These are phyloP conservation scores for Spheniscus mendiculus DNA, from an alignment of 2,113 vertebrate species.

Conservation along the genomic window DNA sequence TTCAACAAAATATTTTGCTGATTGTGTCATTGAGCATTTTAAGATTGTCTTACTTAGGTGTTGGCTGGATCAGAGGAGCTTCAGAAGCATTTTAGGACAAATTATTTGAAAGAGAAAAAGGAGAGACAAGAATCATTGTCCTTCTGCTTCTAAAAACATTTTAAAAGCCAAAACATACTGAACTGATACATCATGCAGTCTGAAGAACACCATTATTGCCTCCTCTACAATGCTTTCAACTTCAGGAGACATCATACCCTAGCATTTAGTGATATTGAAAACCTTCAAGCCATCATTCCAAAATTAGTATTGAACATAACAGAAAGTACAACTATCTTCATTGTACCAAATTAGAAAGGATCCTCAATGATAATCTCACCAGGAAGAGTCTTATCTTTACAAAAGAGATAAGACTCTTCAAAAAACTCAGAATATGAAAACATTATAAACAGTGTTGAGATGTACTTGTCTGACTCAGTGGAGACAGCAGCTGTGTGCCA, in stretches of 20 bases:
- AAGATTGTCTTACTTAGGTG: neutral
- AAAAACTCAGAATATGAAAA: neutral
- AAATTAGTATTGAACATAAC: neutral
- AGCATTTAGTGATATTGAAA: neutral
- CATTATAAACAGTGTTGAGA: neutral
- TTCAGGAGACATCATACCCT: neutral
- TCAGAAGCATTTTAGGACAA: neutral
- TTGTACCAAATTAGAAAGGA: neutral
- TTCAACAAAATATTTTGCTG: neutral
- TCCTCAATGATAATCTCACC: neutral
- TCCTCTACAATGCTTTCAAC: neutral
- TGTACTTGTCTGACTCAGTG: neutral
- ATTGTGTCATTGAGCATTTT: neutral
- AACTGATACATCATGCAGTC: neutral
- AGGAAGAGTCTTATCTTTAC: neutral
- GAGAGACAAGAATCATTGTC: neutral
- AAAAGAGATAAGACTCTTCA: neutral
- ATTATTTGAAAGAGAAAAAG: neutral
- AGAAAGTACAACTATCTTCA: neutral
- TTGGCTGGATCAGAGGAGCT: neutral
- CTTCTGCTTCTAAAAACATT: neutral
- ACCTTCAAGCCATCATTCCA: neutral
- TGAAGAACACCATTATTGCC: neutral
- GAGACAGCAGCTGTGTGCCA: neutral
- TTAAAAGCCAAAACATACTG: neutral